Percentiles rank a stretch among this genome's conserved stretches.
phyloP scores from a whole-genome alignment of 23 tunicate species.

The Clavelina lepadiformis region DNA sequence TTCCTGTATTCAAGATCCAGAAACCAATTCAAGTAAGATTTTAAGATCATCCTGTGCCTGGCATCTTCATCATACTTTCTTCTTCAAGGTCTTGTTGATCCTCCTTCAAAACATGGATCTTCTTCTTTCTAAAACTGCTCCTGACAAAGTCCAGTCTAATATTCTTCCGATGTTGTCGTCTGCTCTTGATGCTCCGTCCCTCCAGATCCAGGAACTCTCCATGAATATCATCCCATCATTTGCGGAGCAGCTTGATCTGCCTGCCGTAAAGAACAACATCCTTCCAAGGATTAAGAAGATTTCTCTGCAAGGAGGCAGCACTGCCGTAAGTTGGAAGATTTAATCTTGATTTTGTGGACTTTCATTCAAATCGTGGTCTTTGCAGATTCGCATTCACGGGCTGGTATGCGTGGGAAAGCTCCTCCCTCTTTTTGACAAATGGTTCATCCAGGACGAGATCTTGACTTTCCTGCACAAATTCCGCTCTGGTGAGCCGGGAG shows the following conservation, averaged over 20 bases:
- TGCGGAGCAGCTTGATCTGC: constrained; percentile 47
- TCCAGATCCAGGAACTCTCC: constrained; percentile 72
- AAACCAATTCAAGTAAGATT: constrained; percentile 71
- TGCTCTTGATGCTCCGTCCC: constrained; percentile 61
- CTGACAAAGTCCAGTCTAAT: constrained; percentile 45
- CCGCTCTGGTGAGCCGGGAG: constrained; percentile 75
- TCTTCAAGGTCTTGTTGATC: constrained; percentile 54
- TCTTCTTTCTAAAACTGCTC: constrained; percentile 58
- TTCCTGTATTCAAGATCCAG: constrained; percentile 90
- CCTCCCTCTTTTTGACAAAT: constrained; percentile 68
- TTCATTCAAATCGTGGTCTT: no score
- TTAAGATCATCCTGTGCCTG: not conserved
- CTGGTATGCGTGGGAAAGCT: constrained; percentile 87
- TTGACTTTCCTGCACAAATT: constrained; percentile 56
- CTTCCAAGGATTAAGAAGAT: constrained; percentile 69
- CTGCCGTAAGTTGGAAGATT: constrained; percentile 44
- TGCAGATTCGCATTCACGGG: constrained; percentile 83
- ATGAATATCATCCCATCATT: constrained; percentile 82
- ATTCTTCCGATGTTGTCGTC: constrained; percentile 80
- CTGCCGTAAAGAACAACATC: constrained; percentile 68
- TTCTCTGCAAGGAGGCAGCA: constrained; percentile 54
- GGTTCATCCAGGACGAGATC: constrained; percentile 85
- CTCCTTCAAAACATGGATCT: constrained; percentile 88
- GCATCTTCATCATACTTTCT: not conserved
- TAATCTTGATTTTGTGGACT: no score